These are phyloP conservation scores for Acleris literana DNA, from an alignment of 2,888 invertebrate species.

Conservation along the genomic window DNA sequence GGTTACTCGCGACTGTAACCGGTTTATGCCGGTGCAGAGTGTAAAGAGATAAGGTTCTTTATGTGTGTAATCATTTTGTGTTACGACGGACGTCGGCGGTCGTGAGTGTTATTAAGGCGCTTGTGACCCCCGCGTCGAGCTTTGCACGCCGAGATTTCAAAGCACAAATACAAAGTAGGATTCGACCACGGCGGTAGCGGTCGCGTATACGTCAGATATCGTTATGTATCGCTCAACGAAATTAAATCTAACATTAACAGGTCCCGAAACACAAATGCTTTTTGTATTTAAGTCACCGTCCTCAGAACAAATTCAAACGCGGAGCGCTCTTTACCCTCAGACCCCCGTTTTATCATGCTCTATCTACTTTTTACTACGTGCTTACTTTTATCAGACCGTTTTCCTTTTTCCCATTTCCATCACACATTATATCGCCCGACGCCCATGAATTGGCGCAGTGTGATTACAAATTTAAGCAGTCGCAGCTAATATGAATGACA, in stretches of 20 bases:
- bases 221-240: neutral
- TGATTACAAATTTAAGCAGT: conserved; percentile 81
- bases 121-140: conserved; percentile 52
- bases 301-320: neutral
- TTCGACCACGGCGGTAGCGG: conserved; percentile 46
- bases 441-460: conserved; percentile 71
- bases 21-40: conserved; percentile 73
- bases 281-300: neutral
- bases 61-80: conserved; percentile 79
- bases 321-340: conserved; percentile 49
- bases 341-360: conserved; percentile 55
- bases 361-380: conserved; percentile 52
- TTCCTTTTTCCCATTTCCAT: conserved; percentile 57
- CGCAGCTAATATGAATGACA: conserved; percentile 83
- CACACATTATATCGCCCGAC: conserved; percentile 54
- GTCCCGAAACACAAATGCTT: neutral
- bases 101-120: conserved; percentile 71
- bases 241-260: neutral
- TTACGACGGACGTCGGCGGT: conserved; percentile 69
- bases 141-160: conserved; percentile 56
- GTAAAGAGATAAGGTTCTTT: conserved; percentile 80
- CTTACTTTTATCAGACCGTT: conserved; percentile 42
- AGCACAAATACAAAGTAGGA: conserved; percentile 47
- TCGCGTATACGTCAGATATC: neutral
- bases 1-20: conserved; percentile 73